Conservation (phyloP, 1,140 invertebrate genomes). For the Drosophila kikkawai region DNA sequence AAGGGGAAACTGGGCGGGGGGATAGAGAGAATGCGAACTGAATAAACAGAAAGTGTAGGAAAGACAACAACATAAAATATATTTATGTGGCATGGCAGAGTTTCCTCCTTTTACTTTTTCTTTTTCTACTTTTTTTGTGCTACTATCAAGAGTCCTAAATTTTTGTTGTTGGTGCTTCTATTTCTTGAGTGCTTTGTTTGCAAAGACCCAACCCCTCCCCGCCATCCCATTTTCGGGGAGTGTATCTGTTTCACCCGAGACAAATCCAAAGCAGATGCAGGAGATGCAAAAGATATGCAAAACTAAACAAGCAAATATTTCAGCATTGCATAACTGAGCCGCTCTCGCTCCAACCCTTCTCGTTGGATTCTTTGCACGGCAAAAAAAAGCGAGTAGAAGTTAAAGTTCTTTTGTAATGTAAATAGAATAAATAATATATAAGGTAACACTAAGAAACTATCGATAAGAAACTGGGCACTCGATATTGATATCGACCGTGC, state of each 20-base stretch:
- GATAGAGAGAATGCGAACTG: slow-evolving; percentile 15
- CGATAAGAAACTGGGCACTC: no score
- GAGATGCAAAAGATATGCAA: slow-evolving; percentile 76
- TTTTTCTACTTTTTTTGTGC: slow-evolving; percentile 38
- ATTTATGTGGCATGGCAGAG: slow-evolving; percentile 75
- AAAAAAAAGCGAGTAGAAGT: not conserved
- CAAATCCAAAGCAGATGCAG: slow-evolving; percentile 66
- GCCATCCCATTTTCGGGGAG: not conserved
- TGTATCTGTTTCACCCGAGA: slow-evolving; percentile 26
- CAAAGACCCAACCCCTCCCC: not conserved
- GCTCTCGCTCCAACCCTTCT: slow-evolving; percentile 25
- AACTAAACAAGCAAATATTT: slow-evolving; percentile 82
- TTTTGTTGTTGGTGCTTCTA: slow-evolving; percentile 29
- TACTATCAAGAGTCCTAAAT: slow-evolving; percentile 55
- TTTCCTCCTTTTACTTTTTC: slow-evolving; percentile 6
- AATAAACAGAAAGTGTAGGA: slow-evolving; percentile 62
- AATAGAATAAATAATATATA: no score
- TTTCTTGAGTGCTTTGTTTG: slow-evolving; percentile 56
- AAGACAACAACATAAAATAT: slow-evolving; percentile 76
- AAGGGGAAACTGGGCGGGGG: not conserved
- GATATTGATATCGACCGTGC: no score
- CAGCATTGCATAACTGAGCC: slow-evolving; percentile 77
- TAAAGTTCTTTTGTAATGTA: not conserved
- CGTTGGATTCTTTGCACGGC: not conserved
- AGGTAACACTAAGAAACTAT: no score